phyloP scores from a whole-genome alignment of 2,888 invertebrate genomes.

The Oscheius myriophilus region DNA sequence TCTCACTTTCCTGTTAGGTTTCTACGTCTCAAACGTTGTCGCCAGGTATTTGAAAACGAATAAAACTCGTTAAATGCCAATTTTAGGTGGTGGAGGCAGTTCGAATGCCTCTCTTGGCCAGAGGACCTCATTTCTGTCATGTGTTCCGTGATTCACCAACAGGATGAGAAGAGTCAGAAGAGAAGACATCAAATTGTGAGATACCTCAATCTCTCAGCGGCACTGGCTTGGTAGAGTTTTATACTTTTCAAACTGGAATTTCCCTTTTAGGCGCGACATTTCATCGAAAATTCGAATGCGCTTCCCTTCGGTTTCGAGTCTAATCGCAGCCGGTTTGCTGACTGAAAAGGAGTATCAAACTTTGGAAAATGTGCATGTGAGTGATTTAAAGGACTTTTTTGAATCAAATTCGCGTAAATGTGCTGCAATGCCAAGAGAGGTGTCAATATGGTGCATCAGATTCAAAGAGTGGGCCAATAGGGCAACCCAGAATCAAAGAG shows the following conservation, averaged over 20 bases:
- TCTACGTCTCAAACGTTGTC: conserved; percentile 56
- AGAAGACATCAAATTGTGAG: conserved; percentile 56
- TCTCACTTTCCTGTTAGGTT: conserved; percentile 62
- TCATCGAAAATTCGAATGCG: conserved; percentile 60
- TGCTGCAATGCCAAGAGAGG: no score
- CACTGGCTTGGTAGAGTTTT: conserved; percentile 48
- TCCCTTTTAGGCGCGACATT: conserved; percentile 51
- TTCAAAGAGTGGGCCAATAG: no score
- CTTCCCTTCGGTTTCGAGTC: conserved; percentile 45
- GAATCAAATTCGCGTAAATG: no score
- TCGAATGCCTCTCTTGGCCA: conserved; percentile 56
- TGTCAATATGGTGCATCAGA: no score
- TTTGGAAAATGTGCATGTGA: conserved; percentile 46
- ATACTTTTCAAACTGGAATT: not conserved
- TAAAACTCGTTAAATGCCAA: not conserved
- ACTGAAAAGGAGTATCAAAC: conserved; percentile 53
- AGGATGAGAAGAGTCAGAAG: conserved; percentile 45
- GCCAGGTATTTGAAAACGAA: not conserved
- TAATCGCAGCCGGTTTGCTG: conserved; percentile 49
- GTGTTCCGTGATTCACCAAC: conserved; percentile 46
- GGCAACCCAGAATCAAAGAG: no score
- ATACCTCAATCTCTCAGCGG: conserved; percentile 57
- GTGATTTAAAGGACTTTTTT: not conserved
- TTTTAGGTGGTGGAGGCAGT: conserved; percentile 58
- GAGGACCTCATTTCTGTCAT: conserved; percentile 55